Evolutionary conservation across 2,113 vertebrate genomes (phyloP).

Genomic region (Heteronetta atricapilla): DNA sequence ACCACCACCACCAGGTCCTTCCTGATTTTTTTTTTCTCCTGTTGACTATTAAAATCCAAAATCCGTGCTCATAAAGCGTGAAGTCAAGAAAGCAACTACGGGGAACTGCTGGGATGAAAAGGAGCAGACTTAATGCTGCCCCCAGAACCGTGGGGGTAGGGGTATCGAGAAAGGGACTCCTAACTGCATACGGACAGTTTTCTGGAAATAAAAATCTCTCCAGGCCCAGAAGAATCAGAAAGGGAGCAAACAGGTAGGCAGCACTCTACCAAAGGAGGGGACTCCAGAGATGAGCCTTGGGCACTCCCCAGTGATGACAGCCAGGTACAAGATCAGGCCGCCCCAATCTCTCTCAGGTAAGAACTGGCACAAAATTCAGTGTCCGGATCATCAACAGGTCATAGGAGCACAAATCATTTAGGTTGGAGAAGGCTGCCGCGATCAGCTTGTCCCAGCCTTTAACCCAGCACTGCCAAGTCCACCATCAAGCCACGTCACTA

Average conservation of each 20-base stretch:
- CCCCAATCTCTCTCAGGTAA: rapidly evolving
- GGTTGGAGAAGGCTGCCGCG: no score
- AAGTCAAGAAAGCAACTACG: background rate
- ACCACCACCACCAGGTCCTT: background rate
- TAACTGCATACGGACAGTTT: background rate
- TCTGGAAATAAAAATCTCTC: background rate
- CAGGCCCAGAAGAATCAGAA: background rate
- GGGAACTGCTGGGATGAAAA: no score
- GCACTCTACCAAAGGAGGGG: background rate
- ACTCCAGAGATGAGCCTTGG: background rate
- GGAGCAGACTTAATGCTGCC: background rate
- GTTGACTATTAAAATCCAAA: background rate
- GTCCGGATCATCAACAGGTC: background rate
- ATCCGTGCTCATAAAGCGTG: background rate
- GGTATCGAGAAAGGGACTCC: background rate
- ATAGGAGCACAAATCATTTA: no score
- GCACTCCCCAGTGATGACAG: background rate
- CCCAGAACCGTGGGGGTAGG: background rate
- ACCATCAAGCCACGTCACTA: no score
- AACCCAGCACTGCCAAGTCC: no score
- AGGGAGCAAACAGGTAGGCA: background rate
- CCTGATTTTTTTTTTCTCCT: background rate
- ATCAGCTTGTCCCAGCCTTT: no score
- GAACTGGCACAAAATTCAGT: rapidly evolving
- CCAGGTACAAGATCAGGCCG: background rate